phyloP scores from a whole-genome alignment of 2,888 invertebrate genomes.

The Brachycybe producta region DNA sequence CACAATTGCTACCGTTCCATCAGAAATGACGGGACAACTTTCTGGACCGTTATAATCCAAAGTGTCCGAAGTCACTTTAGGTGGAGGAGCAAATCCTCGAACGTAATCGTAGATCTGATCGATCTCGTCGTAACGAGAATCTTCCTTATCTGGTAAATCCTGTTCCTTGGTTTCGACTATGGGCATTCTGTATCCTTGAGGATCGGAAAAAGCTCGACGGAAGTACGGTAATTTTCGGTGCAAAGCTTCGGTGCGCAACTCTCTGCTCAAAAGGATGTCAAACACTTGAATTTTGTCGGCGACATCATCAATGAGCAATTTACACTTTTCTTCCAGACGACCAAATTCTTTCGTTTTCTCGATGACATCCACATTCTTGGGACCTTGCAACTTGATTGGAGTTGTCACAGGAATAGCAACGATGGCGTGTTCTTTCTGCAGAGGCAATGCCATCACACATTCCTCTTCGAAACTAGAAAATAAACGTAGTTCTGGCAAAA shows the following conservation, averaged over 20 bases:
- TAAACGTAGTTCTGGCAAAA: constrained; percentile 69
- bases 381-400: constrained; percentile 67
- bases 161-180: neutral
- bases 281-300: constrained; percentile 19
- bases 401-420: constrained; percentile 74
- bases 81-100: constrained; percentile 77
- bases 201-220: constrained; percentile 19
- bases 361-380: constrained; percentile 44
- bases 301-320: constrained; percentile 14
- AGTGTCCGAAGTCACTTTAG: constrained; percentile 41
- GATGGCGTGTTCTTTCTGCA: constrained; percentile 51
- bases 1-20: neutral
- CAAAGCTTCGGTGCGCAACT: constrained; percentile 5
- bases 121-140: constrained; percentile 79
- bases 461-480: constrained; percentile 59
- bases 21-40: neutral
- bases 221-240: constrained; percentile 14
- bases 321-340: constrained; percentile 16
- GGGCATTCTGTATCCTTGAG: constrained; percentile 9
- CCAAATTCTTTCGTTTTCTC: constrained; percentile 20
- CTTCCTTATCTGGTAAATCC: constrained; percentile 30
- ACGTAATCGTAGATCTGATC: constrained; percentile 95
- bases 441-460: constrained; percentile 27
- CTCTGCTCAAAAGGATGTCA: constrained; percentile 13
- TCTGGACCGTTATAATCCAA: neutral